These are phyloP conservation scores for Syngnathus rostellatus DNA, from an alignment of 2,797 vertebrate genomes.

Conservation along the genomic window DNA sequence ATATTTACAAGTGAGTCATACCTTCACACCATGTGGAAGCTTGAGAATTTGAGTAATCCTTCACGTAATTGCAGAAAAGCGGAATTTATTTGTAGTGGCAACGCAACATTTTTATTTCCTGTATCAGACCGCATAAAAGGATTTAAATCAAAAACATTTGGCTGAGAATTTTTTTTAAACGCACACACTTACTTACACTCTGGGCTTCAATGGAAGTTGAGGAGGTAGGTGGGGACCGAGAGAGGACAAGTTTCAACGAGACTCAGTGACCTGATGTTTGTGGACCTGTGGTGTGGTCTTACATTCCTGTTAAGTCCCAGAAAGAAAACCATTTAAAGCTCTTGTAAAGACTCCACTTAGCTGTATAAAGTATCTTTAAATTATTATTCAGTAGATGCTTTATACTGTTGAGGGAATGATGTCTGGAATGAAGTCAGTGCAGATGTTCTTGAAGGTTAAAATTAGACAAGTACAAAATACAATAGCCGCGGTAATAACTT, in stretches of 20 bases:
- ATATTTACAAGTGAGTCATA: slow-evolving; percentile 2
- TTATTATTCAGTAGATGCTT: no score
- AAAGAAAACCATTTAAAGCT: no score
- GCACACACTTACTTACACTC: not conserved
- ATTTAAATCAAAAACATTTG: not conserved
- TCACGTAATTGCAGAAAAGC: not conserved
- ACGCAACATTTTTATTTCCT: not conserved
- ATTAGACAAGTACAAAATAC: no score
- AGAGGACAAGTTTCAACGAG: slow-evolving; percentile 28
- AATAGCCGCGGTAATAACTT: no score
- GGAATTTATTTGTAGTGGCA: no score
- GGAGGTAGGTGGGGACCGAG: not conserved
- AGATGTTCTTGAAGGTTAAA: no score
- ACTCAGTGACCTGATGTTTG: not conserved
- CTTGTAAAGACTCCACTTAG: no score
- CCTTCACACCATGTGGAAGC: slow-evolving; percentile 3
- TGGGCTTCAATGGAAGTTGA: not conserved
- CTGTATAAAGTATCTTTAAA: not conserved
- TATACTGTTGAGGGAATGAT: no score
- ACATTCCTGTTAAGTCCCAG: not conserved
- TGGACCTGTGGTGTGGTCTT: not conserved
- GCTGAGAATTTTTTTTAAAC: not conserved
- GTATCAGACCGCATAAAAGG: not conserved
- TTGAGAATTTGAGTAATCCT: not conserved
- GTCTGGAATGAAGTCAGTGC: no score